Evolutionary conservation across 2,888 invertebrate genomes (phyloP).

Genomic region (Aproaerema taeniolella): DNA sequence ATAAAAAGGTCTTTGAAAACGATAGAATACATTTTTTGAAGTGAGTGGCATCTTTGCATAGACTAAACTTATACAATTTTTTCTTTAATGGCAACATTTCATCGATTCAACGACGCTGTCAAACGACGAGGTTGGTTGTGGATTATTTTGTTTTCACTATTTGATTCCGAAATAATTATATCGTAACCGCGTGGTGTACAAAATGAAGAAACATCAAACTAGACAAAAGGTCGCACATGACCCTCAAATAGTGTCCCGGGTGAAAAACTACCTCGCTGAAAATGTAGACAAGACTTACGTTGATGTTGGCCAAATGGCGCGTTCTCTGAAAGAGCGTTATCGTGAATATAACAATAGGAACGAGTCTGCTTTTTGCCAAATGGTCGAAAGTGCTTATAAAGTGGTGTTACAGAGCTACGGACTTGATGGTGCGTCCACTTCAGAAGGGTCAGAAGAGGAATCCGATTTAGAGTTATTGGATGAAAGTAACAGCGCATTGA

Average conservation of each 20-base stretch:
- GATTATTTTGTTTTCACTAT: slow-evolving; percentile 10
- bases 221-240: slow-evolving; percentile 69
- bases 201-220: slow-evolving; percentile 73
- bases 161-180: slow-evolving; percentile 5
- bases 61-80: slow-evolving; percentile 14
- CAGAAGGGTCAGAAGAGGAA: slow-evolving; percentile 79
- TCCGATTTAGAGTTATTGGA: slow-evolving; percentile 86
- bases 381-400: slow-evolving; percentile 87
- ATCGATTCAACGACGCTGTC: slow-evolving; percentile 52
- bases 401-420: slow-evolving; percentile 84
- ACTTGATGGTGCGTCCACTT: slow-evolving; percentile 75
- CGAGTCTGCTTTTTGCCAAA: slow-evolving; percentile 84
- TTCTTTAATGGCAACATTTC: slow-evolving; percentile 37
- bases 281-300: slow-evolving; percentile 88
- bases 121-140: slow-evolving; percentile 16
- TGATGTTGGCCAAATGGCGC: slow-evolving; percentile 90
- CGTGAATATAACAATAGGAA: slow-evolving; percentile 90
- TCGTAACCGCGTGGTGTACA: slow-evolving; percentile 19
- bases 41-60: slow-evolving; percentile 20
- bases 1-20: slow-evolving; percentile 14
- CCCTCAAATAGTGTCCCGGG: slow-evolving; percentile 77
- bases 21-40: slow-evolving; percentile 1
- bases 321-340: slow-evolving; percentile 83
- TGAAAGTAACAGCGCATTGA: slow-evolving; percentile 86
- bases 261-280: slow-evolving; percentile 86